Base-by-base conservation (phyloP, 2,888 invertebrate genomes). In the Arrhopalites spinosus region DNA sequence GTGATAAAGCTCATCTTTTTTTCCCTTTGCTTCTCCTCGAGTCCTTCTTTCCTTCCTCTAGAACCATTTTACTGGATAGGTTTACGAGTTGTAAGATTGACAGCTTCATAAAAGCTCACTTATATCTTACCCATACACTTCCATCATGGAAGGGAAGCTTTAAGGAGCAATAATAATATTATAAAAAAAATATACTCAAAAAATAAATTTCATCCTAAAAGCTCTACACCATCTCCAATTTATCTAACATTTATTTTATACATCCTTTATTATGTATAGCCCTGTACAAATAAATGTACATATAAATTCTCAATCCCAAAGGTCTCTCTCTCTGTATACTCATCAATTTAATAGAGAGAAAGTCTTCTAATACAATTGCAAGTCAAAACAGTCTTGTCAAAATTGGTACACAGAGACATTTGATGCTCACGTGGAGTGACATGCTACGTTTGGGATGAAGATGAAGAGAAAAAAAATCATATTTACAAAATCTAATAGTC, bases 21-120 rank as follows among this genome's bases (percentile, higher is more conserved):
- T 50, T n/a, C n/a, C n/a, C 50, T 13, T 50, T 50, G 2, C 15
- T 15, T 50, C n/a, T 50, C n/a, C 2, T n/a, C 15, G 17, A 15
- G 50, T 50, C 50, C 15, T 50, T 3, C n/a, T 13, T 2, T 50
- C n/a, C 50, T 15, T 50, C 50, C n/a, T 13, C 50, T n/a, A n/a
- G 7, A 50, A 17, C 17, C 50, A 36, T 36, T 36, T n/a, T 13
- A 50, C 50, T 50, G 17, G 50, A 50, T 50, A 17, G 50, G 17
- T 50, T 50, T 50, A 50, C 50, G 50, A 50, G 50, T 50, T 17
- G 7, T 15, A 43, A 69, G 69, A 69, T 69, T 69, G 69, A 69
- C 69, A 69, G 69, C 27, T 69, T 27, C 69, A 69, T 69, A 69
- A 69, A 30, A 50, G 47, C 50, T 27, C 15, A 17, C 23, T 13